Evolutionary conservation across 1,140 invertebrate genomes (phyloP).

Genomic region (Camponotus vicinus): DNA sequence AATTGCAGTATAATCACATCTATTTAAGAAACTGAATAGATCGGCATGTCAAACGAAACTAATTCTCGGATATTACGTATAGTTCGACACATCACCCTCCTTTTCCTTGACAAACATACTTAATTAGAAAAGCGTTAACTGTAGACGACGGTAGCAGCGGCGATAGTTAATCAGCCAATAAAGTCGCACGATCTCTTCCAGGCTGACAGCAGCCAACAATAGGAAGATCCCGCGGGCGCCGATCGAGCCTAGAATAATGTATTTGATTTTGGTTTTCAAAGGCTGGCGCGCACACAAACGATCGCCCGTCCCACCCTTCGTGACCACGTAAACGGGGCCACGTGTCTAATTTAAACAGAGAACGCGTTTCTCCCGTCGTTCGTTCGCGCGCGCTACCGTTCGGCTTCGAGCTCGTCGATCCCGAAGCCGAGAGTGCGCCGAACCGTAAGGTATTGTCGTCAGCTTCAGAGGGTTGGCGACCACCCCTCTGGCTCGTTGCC

Average conservation of each 20-base stretch:
- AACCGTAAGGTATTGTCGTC: conserved; percentile 83
- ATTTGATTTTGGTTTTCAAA: conserved; percentile 85
- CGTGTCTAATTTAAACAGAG: conserved; percentile 84
- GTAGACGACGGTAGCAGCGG: not conserved
- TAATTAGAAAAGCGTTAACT: conserved; percentile 67
- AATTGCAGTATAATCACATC: not conserved
- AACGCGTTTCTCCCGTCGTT: conserved; percentile 29
- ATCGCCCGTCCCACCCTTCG: conserved; percentile 53
- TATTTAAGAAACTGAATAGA: not conserved
- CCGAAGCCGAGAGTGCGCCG: conserved; percentile 78
- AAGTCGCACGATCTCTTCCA: conserved; percentile 75
- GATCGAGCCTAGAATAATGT: conserved; percentile 78
- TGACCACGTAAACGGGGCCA: conserved; percentile 82
- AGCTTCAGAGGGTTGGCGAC: conserved; percentile 64
- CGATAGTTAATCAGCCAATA: conserved; percentile 74
- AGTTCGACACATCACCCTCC: not conserved
- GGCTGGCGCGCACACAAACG: conserved; percentile 65
- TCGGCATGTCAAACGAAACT: not conserved
- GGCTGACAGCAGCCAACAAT: conserved; percentile 72
- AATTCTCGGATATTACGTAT: conserved; percentile 15
- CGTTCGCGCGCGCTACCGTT: conserved; percentile 66
- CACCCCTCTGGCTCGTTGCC: conserved; percentile 74
- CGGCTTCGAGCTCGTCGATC: conserved; percentile 80
- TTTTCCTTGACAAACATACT: conserved; percentile 31
- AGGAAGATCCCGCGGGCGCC: conserved; percentile 64